phyloP scores from a whole-genome alignment of 2,113 vertebrate species.

The Corythoichthys haematopterus region DNA sequence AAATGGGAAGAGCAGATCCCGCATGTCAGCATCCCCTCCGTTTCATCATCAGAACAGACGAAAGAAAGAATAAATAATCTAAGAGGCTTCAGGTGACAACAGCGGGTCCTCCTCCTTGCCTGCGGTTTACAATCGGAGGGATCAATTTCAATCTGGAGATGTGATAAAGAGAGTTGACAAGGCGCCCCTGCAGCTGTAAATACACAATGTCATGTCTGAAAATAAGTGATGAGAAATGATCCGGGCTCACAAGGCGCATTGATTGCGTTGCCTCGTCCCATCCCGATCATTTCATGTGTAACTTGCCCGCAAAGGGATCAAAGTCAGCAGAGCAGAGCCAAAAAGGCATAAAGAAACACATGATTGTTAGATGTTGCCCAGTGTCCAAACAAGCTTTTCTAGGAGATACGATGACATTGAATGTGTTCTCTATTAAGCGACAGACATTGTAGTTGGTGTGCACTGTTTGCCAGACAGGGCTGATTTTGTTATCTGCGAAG shows the following conservation, averaged over 20 bases:
- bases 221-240: constrained; percentile 61
- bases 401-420: constrained; percentile 51
- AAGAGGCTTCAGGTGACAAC: constrained; percentile 60
- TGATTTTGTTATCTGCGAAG: constrained; percentile 64
- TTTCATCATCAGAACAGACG: constrained; percentile 52
- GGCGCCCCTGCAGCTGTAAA: constrained; percentile 59
- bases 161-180: constrained; percentile 67
- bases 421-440: constrained; percentile 49
- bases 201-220: constrained; percentile 56
- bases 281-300: constrained; percentile 11
- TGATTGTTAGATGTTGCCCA: constrained; percentile 32
- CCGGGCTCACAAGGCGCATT: constrained; percentile 51
- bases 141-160: constrained; percentile 74
- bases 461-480: constrained; percentile 43
- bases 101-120: constrained; percentile 59
- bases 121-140: constrained; percentile 60
- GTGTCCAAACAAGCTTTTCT: constrained; percentile 42
- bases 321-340: constrained; percentile 7
- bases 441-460: constrained; percentile 34
- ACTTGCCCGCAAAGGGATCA: background rate
- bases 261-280: constrained; percentile 42
- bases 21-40: constrained; percentile 30
- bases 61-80: constrained; percentile 60
- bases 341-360: constrained; percentile 30
- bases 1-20: background rate